These are phyloP conservation scores for Mormyrus iriodes DNA, from an alignment of 2,113 vertebrate genomes.

Conservation along the genomic window DNA sequence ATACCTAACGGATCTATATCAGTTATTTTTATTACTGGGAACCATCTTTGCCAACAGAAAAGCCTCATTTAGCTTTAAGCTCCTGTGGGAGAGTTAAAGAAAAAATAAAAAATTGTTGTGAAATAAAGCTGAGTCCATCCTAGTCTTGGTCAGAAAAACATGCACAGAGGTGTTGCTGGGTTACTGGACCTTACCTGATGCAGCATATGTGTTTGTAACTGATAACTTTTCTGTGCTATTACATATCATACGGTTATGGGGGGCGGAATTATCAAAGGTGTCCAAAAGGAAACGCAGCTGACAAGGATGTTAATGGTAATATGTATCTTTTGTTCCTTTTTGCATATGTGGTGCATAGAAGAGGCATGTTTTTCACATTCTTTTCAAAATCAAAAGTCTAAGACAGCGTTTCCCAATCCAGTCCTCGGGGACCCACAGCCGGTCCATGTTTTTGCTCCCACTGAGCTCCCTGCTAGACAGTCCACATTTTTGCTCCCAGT, in stretches of 20 bases:
- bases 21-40: neutral
- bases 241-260: neutral
- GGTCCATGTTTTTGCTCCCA: too few relatives aligned
- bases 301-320: neutral
- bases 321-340: neutral
- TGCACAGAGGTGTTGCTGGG: neutral
- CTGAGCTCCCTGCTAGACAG: too few relatives aligned
- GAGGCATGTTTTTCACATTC: neutral
- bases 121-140: neutral
- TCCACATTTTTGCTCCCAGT: too few relatives aligned
- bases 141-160: neutral
- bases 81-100: neutral
- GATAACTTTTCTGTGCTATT: neutral
- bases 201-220: neutral
- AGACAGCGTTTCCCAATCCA: too few relatives aligned
- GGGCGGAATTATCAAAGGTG: neutral
- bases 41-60: neutral
- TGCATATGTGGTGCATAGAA: neutral
- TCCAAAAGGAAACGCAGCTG: neutral
- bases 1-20: neutral
- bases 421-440: too few relatives aligned
- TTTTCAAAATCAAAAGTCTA: neutral
- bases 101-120: neutral
- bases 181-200: neutral
- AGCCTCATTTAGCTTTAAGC: neutral